Conservation (phyloP, 2,888 invertebrate genomes). For the Myopa testacea region DNA sequence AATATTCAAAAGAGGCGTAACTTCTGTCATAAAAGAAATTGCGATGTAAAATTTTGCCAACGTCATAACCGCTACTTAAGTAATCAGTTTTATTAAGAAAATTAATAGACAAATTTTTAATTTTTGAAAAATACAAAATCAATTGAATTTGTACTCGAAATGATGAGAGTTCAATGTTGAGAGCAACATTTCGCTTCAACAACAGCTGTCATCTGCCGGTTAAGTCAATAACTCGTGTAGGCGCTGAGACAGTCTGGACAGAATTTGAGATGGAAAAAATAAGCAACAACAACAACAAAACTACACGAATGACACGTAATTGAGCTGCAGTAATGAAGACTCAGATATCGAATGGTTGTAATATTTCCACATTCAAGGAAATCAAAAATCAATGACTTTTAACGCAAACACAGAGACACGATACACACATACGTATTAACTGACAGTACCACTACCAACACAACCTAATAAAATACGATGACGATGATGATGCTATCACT, state of each 20-base stretch:
- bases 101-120: too few relatives aligned
- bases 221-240: not conserved
- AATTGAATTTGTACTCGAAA: too few relatives aligned
- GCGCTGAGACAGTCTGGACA: not conserved
- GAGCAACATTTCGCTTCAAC: not conserved
- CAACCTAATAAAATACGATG: slow-evolving; percentile 1
- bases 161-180: not conserved
- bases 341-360: slow-evolving; percentile 13
- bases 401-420: not conserved
- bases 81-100: too few relatives aligned
- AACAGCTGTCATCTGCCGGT: not conserved
- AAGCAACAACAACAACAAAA: not conserved
- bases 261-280: not conserved
- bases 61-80: too few relatives aligned
- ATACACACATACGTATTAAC: not conserved
- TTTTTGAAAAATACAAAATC: too few relatives aligned
- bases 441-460: not conserved
- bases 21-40: too few relatives aligned
- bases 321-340: slow-evolving; percentile 23
- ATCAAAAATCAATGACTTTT: slow-evolving; percentile 35
- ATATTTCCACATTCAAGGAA: slow-evolving; percentile 34
- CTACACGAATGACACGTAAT: slow-evolving; percentile 1
- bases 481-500: slow-evolving; percentile 32
- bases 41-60: too few relatives aligned
- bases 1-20: too few relatives aligned